Evolutionary conservation across 2,888 invertebrate species (phyloP), one percentile per base, ranked within the genome.

Genomic region (Spodoptera exigua): DNA sequence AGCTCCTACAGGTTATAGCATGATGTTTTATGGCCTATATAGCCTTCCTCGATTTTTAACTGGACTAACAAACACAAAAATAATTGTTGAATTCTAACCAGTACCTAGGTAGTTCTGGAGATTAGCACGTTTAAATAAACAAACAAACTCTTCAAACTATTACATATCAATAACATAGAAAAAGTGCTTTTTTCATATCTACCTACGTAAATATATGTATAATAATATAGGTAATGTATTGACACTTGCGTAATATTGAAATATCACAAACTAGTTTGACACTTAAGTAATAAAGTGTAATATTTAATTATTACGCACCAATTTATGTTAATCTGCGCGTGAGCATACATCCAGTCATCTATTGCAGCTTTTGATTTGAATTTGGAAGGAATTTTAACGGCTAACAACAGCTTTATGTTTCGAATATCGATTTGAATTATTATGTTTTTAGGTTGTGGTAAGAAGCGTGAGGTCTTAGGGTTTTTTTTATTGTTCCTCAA

Each of bases 291-390:
- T 61, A 51, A 36, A 56, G 13, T 32, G 16, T 18, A 17, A 37
- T 12, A 18, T 27, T 41, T 71, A 55, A 70, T 70, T 49, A 70
- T 46, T 64, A 66, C 48, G 58, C 52, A 49, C 48, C 27, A 65
- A 71, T 49, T 46, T 47, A 47, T 71, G 34, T 21, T 49, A 55
- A 52, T 48, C 65, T 39, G 43, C 52, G 43, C 39, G 27, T 64
- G 17, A 16, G 48, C 45, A 48, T 36, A 13, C 37, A n/a, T 17
- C 18, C 17, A 49, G 55, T 49, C 41, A 65, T 64, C 40, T 12
- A 17, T 17, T 36, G 55, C 10, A 37, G 35, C 0, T 35, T 21
- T 32, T 45, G 47, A 35, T 27, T 21, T 34, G n/a, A 13, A 34
- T 35, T 46, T 32, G 1, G 4, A 11, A 27, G 36, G 35, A 55